Conservation (phyloP, 2,113 vertebrate genomes). For the Gallinago jamesoni region DNA sequence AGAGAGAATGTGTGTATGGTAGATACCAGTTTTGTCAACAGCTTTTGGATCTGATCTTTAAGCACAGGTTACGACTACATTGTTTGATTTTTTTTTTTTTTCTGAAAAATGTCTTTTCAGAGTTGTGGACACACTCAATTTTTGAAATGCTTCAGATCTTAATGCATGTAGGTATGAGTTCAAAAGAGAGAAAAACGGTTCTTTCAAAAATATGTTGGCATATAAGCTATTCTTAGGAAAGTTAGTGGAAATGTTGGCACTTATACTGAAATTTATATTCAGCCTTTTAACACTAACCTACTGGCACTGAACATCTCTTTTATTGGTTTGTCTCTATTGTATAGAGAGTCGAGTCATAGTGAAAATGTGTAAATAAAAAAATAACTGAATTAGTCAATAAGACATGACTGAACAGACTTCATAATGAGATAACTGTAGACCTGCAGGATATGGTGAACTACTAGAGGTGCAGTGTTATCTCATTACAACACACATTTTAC, state of each 20-base stretch:
- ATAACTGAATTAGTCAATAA: not conserved
- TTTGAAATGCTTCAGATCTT: not conserved
- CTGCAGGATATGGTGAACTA: not conserved
- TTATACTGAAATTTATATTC: not conserved
- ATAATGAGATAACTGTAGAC: not conserved
- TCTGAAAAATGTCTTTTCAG: not conserved
- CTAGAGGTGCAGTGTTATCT: not conserved
- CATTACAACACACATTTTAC: conserved; percentile 23
- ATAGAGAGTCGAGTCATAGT: not conserved
- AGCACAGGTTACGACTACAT: not conserved
- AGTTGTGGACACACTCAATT: not conserved
- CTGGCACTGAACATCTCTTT: not conserved
- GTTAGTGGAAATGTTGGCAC: not conserved
- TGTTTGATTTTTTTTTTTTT: not conserved
- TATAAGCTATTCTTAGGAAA: not conserved
- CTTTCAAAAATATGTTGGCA: not conserved
- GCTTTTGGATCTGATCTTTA: not conserved
- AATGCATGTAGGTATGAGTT: not conserved
- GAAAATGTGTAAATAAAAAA: conserved; percentile 20
- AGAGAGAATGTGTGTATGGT: not conserved
- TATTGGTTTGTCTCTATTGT: not conserved
- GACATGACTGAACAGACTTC: not conserved
- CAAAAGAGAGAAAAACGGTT: not conserved
- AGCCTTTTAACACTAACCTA: not conserved
- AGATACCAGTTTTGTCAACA: not conserved